Evolutionary conservation across 2,113 vertebrate species (phyloP).

Genomic region (Lipotes vexillifer): DNA sequence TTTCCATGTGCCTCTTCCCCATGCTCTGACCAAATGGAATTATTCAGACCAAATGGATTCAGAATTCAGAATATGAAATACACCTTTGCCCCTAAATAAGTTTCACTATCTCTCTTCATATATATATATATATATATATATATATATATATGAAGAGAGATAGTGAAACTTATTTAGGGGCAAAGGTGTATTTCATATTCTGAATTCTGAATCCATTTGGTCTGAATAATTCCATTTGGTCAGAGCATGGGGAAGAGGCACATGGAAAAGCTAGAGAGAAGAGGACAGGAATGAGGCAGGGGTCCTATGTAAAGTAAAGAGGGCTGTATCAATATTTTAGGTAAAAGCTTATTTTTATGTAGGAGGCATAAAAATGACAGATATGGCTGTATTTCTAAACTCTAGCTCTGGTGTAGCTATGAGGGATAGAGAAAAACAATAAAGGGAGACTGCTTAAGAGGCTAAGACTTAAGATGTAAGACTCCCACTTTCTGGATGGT

Average conservation of each 20-base stretch:
- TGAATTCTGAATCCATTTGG: not conserved
- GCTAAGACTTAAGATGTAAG: not conserved
- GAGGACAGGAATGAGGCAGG: not conserved
- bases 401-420: not conserved
- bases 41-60: not conserved
- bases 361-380: not conserved
- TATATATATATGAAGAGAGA: not conserved
- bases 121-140: not conserved
- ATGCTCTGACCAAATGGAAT: not conserved
- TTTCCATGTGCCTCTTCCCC: not conserved
- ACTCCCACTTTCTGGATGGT: not conserved
- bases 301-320: not conserved
- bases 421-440: not conserved
- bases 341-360: not conserved
- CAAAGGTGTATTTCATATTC: not conserved
- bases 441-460: not conserved
- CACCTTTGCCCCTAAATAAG: not conserved
- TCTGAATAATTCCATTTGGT: not conserved
- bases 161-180: not conserved
- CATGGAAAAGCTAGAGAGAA: not conserved
- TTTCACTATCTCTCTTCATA: not conserved
- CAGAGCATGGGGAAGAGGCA: not conserved
- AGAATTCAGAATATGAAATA: not conserved
- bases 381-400: not conserved
- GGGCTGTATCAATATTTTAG: not conserved